Evolutionary conservation across 92 coral and sea anemone genomes (phyloP).

Genomic region (Blastomussa wellsi): DNA sequence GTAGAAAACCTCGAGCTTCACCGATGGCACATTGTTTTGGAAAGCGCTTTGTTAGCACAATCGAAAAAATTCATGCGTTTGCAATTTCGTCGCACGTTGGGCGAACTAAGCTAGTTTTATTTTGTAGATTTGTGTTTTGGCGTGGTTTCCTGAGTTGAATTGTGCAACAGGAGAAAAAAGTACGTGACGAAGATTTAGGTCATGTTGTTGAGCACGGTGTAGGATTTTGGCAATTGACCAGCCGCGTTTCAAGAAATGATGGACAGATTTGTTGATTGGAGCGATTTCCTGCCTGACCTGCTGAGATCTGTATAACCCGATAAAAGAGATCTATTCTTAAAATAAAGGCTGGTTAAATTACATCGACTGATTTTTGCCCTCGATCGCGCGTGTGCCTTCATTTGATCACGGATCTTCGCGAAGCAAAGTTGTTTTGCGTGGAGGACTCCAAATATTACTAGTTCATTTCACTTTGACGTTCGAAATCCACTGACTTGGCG

Average conservation of each 20-base stretch:
- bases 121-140: background rate
- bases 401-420: constrained; percentile 15
- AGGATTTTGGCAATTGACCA: background rate
- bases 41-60: constrained; percentile 31
- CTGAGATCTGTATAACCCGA: constrained; percentile 7
- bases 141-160: background rate
- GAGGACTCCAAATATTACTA: background rate
- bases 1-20: background rate
- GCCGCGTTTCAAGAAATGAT: background rate
- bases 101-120: background rate
- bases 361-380: background rate
- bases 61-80: constrained; percentile 9
- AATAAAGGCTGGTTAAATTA: background rate
- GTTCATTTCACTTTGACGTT: background rate
- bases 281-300: constrained; percentile 7
- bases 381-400: constrained; percentile 2
- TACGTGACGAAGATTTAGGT: background rate
- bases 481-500: background rate
- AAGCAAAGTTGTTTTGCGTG: background rate
- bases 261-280: constrained; percentile 15
- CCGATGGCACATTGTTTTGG: background rate
- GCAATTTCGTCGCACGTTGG: constrained; percentile 2
- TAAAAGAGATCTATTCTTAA: constrained; percentile 2
- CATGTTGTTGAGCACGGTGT: constrained; percentile 14
- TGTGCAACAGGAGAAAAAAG: background rate